Evolutionary conservation across 2,113 vertebrate species (phyloP).

Genomic region (Elaphurus davidianus): DNA sequence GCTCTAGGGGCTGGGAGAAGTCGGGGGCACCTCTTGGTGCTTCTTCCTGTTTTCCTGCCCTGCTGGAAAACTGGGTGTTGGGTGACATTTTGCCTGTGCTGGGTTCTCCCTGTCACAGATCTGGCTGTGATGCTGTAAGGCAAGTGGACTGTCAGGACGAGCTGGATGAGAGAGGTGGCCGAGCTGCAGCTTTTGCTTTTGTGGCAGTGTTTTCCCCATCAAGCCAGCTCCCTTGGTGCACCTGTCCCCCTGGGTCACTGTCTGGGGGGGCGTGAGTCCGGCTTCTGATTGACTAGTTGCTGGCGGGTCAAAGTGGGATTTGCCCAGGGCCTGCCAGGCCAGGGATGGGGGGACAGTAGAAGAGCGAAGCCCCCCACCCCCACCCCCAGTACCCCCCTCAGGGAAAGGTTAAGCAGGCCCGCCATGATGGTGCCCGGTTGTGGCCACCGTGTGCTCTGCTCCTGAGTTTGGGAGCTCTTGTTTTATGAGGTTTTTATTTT

Average conservation of each 20-base stretch:
- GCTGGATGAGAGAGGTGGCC: not conserved
- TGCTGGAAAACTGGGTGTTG: slow-evolving; percentile 20
- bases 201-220: slow-evolving; percentile 56
- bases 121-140: slow-evolving; percentile 43
- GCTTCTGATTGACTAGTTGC: not conserved
- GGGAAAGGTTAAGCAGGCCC: not conserved
- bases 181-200: slow-evolving; percentile 27
- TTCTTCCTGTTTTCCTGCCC: slow-evolving; percentile 41
- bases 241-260: slow-evolving; percentile 32
- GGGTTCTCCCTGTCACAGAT: slow-evolving; percentile 46
- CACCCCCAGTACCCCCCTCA: not conserved
- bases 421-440: not conserved
- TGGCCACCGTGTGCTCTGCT: not conserved
- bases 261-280: not conserved
- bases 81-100: slow-evolving; percentile 65
- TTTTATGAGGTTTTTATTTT: slow-evolving; percentile 50
- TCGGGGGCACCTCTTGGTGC: not conserved
- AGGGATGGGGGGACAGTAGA: not conserved
- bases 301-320: not conserved
- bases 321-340: not conserved
- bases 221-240: slow-evolving; percentile 13
- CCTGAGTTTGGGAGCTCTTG: slow-evolving; percentile 55
- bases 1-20: slow-evolving; percentile 9
- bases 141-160: slow-evolving; percentile 37
- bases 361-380: not conserved